Evolutionary conservation across 2,113 vertebrate species (phyloP).

Genomic region (Hemicordylus capensis): DNA sequence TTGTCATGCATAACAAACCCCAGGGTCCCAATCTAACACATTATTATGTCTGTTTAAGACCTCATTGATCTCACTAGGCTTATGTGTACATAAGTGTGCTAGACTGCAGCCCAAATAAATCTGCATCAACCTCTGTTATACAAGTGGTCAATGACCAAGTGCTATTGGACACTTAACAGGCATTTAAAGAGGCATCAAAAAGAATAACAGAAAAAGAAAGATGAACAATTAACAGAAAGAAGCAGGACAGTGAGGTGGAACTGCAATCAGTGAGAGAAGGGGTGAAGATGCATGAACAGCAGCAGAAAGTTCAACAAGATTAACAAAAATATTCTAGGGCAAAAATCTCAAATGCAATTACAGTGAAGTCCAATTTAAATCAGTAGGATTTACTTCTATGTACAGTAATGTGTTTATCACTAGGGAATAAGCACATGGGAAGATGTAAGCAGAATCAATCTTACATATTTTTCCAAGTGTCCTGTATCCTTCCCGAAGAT

Average conservation of each 20-base stretch:
- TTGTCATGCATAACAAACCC: neutral
- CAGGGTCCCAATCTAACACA: neutral
- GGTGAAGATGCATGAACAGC: neutral
- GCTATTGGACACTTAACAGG: neutral
- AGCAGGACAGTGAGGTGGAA: neutral
- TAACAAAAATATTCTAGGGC: neutral
- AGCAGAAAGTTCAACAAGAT: neutral
- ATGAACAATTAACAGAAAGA: neutral
- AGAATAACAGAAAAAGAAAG: neutral
- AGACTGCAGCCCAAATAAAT: neutral
- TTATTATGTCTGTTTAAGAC: neutral
- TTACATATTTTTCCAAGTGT: conserved; percentile 35
- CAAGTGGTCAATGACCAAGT: neutral
- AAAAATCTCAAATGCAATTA: neutral
- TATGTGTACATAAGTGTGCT: neutral
- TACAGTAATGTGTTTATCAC: neutral
- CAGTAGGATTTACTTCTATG: neutral
- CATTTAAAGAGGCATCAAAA: neutral
- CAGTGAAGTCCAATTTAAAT: neutral
- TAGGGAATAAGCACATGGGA: neutral
- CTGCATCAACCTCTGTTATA: neutral
- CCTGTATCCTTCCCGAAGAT: conserved; percentile 41
- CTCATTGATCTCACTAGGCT: neutral
- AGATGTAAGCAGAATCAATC: conserved; percentile 17
- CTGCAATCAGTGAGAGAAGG: neutral